Percentiles rank a stretch among this genome's conserved stretches.
These are phyloP conservation scores for Mesitornis unicolor DNA, from an alignment of 2,113 vertebrate genomes.

Conservation along the genomic window DNA sequence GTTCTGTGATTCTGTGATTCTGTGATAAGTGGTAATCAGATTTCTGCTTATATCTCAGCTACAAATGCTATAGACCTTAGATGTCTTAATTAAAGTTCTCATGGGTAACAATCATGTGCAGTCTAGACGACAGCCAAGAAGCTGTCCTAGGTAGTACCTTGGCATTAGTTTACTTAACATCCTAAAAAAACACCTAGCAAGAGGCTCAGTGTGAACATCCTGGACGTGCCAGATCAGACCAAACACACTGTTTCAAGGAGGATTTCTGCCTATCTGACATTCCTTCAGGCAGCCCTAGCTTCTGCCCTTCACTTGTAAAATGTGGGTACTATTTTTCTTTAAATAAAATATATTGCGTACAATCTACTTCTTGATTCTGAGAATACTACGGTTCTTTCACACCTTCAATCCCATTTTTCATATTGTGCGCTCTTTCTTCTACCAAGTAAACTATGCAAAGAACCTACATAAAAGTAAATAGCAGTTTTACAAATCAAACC, in stretches of 20 bases:
- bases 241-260: background rate
- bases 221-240: background rate
- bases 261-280: background rate
- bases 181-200: background rate
- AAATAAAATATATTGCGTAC: background rate
- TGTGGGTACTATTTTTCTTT: background rate
- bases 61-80: too few species aligned
- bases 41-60: background rate
- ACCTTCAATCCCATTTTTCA: background rate
- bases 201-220: background rate
- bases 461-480: too few species aligned
- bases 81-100: too few species aligned
- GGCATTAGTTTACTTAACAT: background rate
- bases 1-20: too few species aligned
- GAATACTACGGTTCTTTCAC: background rate
- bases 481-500: slow-evolving; percentile 42
- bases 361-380: background rate
- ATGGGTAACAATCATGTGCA: too few species aligned
- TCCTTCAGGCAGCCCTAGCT: background rate
- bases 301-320: background rate
- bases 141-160: background rate
- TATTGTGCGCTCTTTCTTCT: background rate
- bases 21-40: background rate
- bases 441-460: background rate
- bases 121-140: too few species aligned